phyloP scores from a whole-genome alignment of 2,888 invertebrate species.

The Orthosia cruda region DNA sequence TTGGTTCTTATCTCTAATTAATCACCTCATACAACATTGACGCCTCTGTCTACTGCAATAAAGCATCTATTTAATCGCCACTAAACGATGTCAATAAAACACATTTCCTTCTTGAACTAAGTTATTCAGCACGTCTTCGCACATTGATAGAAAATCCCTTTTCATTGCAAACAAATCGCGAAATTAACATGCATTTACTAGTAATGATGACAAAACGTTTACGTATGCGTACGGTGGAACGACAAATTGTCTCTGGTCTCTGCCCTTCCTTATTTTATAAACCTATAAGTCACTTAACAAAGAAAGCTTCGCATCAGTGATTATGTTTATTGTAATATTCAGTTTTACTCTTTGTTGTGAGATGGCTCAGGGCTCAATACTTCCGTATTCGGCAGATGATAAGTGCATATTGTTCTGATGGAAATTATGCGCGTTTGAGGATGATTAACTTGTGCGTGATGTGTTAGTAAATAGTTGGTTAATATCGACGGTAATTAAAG shows the following conservation, averaged over 20 bases:
- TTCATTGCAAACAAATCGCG: slow-evolving; percentile 57
- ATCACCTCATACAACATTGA: slow-evolving; percentile 20
- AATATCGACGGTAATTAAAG: slow-evolving; percentile 3
- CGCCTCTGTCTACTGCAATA: slow-evolving; percentile 16
- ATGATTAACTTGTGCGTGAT: slow-evolving; percentile 38
- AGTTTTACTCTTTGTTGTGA: slow-evolving; percentile 58
- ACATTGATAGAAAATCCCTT: slow-evolving; percentile 48
- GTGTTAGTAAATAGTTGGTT: slow-evolving; percentile 13
- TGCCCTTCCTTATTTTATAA: slow-evolving; percentile 36
- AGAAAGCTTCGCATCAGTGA: slow-evolving; percentile 66
- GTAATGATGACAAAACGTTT: slow-evolving; percentile 54
- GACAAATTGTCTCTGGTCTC: slow-evolving; percentile 25
- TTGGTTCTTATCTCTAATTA: slow-evolving; percentile 6
- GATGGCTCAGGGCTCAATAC: slow-evolving; percentile 11
- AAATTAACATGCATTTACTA: slow-evolving; percentile 59
- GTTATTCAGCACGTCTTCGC: slow-evolving; percentile 46
- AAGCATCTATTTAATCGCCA: slow-evolving; percentile 25
- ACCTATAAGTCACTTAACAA: slow-evolving; percentile 61
- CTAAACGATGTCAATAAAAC: slow-evolving; percentile 22
- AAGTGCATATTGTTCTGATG: slow-evolving; percentile 55
- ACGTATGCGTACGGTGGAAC: slow-evolving; percentile 43
- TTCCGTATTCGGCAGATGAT: slow-evolving; percentile 55
- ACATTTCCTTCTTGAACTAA: slow-evolving; percentile 41
- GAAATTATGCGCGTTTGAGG: slow-evolving; percentile 42
- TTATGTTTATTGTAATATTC: slow-evolving; percentile 50